A percentile compares a stretch with the other conserved stretches of the same genome.
These are phyloP conservation scores for Psix sp. DNA, from an alignment of 1,140 invertebrate species.

Conservation along the genomic window DNA sequence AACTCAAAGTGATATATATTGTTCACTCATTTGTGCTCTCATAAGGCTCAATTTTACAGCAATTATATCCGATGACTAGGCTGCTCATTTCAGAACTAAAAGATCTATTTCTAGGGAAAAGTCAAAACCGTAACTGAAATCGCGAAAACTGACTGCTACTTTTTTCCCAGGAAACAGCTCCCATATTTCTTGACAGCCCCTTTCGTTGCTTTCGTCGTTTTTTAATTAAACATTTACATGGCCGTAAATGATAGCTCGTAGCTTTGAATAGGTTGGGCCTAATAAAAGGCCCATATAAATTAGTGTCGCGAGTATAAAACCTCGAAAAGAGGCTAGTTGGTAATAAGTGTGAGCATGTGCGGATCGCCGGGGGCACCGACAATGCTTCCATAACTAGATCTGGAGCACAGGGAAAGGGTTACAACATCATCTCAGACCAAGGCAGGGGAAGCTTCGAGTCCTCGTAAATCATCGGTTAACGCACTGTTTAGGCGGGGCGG, in stretches of 20 bases:
- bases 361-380: constrained; percentile 60
- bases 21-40: constrained; percentile 53
- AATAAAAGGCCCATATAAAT: constrained; percentile 58
- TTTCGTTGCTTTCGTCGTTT: constrained; percentile 28
- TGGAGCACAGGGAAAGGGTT: constrained; percentile 64
- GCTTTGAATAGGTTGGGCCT: constrained; percentile 21
- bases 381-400: constrained; percentile 66
- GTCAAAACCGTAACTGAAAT: too few relatives aligned
- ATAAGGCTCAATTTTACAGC: constrained; percentile 43
- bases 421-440: constrained; percentile 37
- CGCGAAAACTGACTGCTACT: neutral
- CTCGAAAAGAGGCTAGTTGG: constrained; percentile 56
- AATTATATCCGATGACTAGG: too few relatives aligned
- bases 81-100: neutral
- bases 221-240: constrained; percentile 57
- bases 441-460: constrained; percentile 48
- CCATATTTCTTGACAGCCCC: constrained; percentile 30
- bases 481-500: constrained; percentile 77
- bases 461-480: constrained; percentile 77
- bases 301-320: constrained; percentile 50
- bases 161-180: constrained; percentile 42
- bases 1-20: constrained; percentile 69
- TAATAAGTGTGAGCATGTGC: constrained; percentile 66
- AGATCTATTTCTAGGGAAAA: too few relatives aligned
- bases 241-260: constrained; percentile 27